These are phyloP conservation scores for Lasiurus cinereus DNA, from an alignment of 2,113 vertebrate genomes.

Conservation along the genomic window DNA sequence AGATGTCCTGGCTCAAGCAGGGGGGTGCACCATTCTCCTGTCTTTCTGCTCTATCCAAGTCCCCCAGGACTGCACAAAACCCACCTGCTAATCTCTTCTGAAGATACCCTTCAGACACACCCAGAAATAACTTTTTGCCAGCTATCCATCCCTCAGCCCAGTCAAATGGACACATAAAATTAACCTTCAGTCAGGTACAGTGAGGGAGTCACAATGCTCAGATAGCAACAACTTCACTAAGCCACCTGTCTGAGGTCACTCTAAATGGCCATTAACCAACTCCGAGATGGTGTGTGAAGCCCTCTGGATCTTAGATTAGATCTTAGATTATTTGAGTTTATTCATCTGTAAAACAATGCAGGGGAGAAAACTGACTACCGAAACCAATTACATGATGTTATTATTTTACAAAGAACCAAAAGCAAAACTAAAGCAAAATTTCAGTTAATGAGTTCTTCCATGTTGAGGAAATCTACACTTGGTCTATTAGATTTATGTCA, in stretches of 20 bases:
- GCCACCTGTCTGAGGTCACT: no score
- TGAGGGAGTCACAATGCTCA: accelerated
- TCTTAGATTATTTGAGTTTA: background rate
- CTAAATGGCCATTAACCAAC: background rate
- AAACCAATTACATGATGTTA: background rate
- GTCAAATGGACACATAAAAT: background rate
- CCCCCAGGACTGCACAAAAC: no score
- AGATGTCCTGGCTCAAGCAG: background rate
- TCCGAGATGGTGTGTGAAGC: background rate
- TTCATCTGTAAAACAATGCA: background rate
- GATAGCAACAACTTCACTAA: accelerated
- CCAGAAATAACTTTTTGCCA: background rate
- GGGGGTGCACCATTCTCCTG: accelerated
- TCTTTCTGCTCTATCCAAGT: background rate
- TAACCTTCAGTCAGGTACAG: no score
- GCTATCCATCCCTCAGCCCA: background rate
- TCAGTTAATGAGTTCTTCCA: background rate
- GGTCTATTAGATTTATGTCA: background rate
- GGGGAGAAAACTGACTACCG: accelerated
- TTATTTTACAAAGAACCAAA: background rate
- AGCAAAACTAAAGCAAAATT: background rate
- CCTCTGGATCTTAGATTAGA: background rate
- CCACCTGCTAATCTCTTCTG: background rate
- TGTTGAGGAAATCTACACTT: background rate
- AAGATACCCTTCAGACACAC: background rate